Evolutionary conservation across 2,113 vertebrate genomes (phyloP).

Genomic region (Gavia stellata): DNA sequence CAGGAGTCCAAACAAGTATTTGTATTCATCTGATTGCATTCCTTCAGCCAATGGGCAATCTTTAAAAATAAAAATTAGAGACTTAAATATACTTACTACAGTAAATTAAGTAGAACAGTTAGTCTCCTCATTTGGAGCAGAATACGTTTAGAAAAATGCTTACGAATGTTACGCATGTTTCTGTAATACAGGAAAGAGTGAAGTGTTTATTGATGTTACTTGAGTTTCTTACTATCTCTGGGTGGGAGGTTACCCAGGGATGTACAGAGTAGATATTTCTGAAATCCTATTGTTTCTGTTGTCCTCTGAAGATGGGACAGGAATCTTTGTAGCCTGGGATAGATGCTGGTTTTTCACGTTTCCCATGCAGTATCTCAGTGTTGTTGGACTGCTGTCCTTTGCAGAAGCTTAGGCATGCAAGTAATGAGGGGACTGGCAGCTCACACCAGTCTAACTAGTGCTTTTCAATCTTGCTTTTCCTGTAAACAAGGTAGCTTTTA

Average conservation of each 20-base stretch:
- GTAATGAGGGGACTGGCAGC: neutral
- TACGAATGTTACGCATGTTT: neutral
- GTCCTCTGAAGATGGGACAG: neutral
- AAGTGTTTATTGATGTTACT: neutral
- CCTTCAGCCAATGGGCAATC: neutral
- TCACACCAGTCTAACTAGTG: neutral
- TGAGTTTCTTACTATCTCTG: neutral
- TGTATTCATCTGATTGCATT: neutral
- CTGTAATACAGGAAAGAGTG: neutral
- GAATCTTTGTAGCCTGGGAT: neutral
- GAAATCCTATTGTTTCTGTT: neutral
- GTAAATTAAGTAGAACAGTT: neutral
- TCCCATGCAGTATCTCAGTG: neutral
- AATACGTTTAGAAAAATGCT: neutral
- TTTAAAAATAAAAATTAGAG: neutral
- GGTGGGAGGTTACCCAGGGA: neutral
- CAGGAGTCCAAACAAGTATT: constrained; percentile 13
- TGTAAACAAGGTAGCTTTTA: neutral
- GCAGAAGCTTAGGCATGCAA: neutral
- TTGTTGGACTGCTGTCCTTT: neutral
- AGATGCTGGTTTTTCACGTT: neutral
- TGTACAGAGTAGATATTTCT: neutral
- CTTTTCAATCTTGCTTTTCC: neutral
- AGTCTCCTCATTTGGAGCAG: neutral
- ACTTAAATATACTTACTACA: neutral